Percentiles rank a stretch among this genome's conserved stretches.
phyloP scores from a whole-genome alignment of 2,113 vertebrate species.

The Anas platyrhynchos region DNA sequence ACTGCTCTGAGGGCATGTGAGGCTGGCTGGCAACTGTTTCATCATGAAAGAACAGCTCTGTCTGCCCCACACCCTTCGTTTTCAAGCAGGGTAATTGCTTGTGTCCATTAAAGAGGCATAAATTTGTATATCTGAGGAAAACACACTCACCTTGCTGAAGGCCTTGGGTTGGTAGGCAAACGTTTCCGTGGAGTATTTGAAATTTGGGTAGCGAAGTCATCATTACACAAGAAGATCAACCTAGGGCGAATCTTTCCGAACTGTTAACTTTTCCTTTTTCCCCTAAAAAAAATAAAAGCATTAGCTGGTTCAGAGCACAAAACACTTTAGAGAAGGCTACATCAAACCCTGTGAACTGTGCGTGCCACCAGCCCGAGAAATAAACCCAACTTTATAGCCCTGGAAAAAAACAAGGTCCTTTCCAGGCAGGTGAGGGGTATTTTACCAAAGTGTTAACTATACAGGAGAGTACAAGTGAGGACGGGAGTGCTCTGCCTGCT shows the following conservation, averaged over 20 bases:
- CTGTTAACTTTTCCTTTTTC: not conserved
- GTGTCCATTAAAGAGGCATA: not conserved
- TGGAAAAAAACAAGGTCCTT: not conserved
- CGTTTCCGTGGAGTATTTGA: not conserved
- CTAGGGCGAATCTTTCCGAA: not conserved
- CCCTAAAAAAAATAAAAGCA: not conserved
- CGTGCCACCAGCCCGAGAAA: not conserved
- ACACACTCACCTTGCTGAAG: not conserved
- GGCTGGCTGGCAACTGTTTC: not conserved
- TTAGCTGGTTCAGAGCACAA: not conserved
- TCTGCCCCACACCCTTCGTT: not conserved
- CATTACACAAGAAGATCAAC: not conserved
- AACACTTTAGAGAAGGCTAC: not conserved
- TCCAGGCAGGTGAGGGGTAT: not conserved
- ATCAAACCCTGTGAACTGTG: not conserved
- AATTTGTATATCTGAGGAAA: not conserved
- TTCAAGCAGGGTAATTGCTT: not conserved
- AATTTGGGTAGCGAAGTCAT: not conserved
- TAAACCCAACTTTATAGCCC: not conserved
- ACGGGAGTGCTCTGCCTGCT: not conserved
- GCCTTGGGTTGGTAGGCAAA: not conserved
- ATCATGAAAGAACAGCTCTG: not conserved
- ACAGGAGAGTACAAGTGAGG: not conserved
- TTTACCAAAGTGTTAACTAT: not conserved
- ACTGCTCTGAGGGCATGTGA: not conserved